Percentiles rank a stretch among this genome's conserved stretches.
phyloP scores from a whole-genome alignment of 2,797 vertebrate genomes.

The Morelia viridis region DNA sequence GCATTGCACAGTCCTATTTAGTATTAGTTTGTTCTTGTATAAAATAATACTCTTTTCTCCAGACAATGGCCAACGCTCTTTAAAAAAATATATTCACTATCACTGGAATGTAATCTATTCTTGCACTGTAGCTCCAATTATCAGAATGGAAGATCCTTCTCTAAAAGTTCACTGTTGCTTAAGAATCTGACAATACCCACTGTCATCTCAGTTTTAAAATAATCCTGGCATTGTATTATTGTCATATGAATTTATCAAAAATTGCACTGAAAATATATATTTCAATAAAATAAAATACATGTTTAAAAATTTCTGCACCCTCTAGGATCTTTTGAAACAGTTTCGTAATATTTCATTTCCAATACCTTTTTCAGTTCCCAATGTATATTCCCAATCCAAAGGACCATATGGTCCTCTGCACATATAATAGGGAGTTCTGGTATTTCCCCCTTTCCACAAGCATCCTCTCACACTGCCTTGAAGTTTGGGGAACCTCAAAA shows the following conservation, averaged over 20 bases:
- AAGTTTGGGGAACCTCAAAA: constrained; percentile 6
- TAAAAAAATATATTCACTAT: background rate
- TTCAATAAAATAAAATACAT: background rate
- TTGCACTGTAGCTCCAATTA: background rate
- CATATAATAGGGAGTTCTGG: background rate
- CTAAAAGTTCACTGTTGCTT: background rate
- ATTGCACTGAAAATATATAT: background rate
- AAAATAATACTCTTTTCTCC: background rate
- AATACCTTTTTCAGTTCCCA: background rate
- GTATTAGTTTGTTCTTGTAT: background rate
- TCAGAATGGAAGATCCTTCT: background rate
- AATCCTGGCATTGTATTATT: background rate
- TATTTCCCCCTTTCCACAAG: background rate
- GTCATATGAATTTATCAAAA: background rate
- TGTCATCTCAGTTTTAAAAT: background rate
- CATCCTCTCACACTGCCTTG: background rate
- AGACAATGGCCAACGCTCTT: background rate
- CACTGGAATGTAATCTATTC: background rate
- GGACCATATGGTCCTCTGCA: background rate
- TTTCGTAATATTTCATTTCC: background rate
- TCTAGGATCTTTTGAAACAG: background rate
- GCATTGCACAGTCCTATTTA: background rate
- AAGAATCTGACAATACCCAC: background rate
- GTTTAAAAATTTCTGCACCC: background rate
- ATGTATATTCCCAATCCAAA: constrained; percentile 1